Conservation (phyloP, 2,797 vertebrate genomes). For the Heliangelus exortis region DNA sequence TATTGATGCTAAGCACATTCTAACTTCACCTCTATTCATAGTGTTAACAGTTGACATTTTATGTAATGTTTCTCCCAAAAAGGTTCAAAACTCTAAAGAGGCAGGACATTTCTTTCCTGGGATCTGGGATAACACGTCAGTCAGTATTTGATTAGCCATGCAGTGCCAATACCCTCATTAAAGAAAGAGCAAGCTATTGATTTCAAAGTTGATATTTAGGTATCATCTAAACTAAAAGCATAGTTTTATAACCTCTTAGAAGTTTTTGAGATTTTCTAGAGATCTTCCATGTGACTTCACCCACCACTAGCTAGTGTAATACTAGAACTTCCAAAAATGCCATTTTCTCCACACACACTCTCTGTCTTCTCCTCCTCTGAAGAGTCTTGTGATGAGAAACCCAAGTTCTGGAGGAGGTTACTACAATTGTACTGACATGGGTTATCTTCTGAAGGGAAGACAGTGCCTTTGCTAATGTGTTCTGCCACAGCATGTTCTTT, state of each 20-base stretch:
- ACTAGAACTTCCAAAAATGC: background rate
- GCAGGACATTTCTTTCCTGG: background rate
- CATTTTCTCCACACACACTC: background rate
- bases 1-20: fast-evolving
- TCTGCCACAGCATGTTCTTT: background rate
- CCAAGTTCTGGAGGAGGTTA: background rate
- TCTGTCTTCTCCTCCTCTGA: background rate
- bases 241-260: background rate
- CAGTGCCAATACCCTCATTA: background rate
- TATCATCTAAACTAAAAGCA: background rate
- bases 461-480: background rate
- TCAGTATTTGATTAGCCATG: background rate
- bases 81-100: background rate
- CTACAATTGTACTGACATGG: background rate
- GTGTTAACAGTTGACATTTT: background rate
- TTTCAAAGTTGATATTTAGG: background rate
- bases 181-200: background rate
- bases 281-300: background rate
- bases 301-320: background rate
- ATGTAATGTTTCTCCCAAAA: background rate
- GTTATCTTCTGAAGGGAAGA: background rate
- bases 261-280: background rate
- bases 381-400: background rate
- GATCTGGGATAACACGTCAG: background rate
- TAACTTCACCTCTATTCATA: background rate